Percentiles rank a stretch among this genome's conserved stretches.
These are phyloP conservation scores for Scatophagus argus DNA, from an alignment of 2,113 vertebrate species.

Conservation along the genomic window DNA sequence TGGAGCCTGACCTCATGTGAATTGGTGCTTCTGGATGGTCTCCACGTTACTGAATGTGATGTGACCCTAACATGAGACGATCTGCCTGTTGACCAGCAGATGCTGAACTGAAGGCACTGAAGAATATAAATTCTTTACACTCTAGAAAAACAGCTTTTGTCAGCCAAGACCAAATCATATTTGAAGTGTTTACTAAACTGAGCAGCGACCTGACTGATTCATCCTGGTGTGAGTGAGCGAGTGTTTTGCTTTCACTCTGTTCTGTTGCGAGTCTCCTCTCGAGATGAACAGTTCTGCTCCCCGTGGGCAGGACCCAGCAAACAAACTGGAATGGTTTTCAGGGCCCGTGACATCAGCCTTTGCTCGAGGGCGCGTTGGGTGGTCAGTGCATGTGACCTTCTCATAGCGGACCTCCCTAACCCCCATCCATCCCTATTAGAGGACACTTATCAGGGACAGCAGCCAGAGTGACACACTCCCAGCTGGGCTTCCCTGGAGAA, in stretches of 20 bases:
- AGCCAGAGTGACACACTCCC: slow-evolving; percentile 72
- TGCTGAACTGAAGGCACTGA: background rate
- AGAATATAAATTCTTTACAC: background rate
- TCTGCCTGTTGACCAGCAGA: slow-evolving; percentile 2
- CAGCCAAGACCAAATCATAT: slow-evolving; percentile 7
- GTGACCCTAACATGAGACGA: slow-evolving; percentile 27
- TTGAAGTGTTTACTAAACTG: slow-evolving; percentile 18
- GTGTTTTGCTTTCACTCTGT: slow-evolving; percentile 23
- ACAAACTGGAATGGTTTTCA: slow-evolving; percentile 65
- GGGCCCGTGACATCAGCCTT: slow-evolving; percentile 54
- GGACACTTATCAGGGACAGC: slow-evolving; percentile 75
- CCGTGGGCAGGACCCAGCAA: slow-evolving; percentile 43
- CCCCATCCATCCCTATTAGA: slow-evolving; percentile 81
- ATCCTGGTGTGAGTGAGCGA: slow-evolving; percentile 11
- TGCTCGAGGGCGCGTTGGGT: slow-evolving; percentile 68
- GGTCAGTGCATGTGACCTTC: slow-evolving; percentile 76
- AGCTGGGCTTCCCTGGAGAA: slow-evolving; percentile 72
- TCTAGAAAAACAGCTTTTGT: background rate
- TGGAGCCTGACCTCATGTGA: slow-evolving; percentile 7
- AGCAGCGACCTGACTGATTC: slow-evolving; percentile 10
- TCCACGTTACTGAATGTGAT: slow-evolving; percentile 7
- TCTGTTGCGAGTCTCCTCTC: slow-evolving; percentile 11
- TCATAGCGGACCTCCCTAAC: slow-evolving; percentile 66
- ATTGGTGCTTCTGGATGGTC: background rate
- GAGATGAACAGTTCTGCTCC: slow-evolving; percentile 45